Percentiles rank a stretch among this genome's conserved stretches.
phyloP scores from a whole-genome alignment of 2,113 vertebrate genomes.

The Pantherophis guttatus region DNA sequence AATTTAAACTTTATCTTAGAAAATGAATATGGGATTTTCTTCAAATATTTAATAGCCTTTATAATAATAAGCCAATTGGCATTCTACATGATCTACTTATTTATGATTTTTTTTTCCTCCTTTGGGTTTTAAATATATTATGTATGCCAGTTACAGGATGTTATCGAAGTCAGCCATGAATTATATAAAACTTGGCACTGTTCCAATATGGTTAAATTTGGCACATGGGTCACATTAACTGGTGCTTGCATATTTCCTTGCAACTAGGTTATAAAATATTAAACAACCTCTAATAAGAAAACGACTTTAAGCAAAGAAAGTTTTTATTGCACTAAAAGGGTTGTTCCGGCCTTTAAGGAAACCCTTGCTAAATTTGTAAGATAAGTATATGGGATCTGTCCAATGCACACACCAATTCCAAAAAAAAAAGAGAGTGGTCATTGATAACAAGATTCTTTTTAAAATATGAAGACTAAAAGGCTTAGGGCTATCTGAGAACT shows the following conservation, averaged over 20 bases:
- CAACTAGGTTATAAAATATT: not conserved
- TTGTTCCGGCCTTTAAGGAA: not conserved
- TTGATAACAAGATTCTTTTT: not conserved
- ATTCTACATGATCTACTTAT: not conserved
- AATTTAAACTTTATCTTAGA: not conserved
- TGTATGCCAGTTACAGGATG: not conserved
- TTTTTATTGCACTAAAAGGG: too few relatives aligned
- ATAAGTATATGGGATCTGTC: not conserved
- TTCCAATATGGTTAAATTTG: not conserved
- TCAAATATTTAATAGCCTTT: not conserved
- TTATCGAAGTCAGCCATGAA: not conserved
- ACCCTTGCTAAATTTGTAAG: not conserved
- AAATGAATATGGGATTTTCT: not conserved
- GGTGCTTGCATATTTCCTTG: not conserved
- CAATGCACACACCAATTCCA: not conserved
- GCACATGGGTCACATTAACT: not conserved
- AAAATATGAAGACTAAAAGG: not conserved
- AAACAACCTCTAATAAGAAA: not conserved
- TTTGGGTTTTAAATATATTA: not conserved
- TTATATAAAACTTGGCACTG: slow-evolving; percentile 5
- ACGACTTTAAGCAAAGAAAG: not conserved
- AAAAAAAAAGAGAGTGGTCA: not conserved
- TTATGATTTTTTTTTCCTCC: not conserved
- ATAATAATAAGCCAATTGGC: not conserved
- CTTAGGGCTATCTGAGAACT: not conserved